These are phyloP conservation scores for Lasioglossum malachurum DNA, from an alignment of 2,888 invertebrate genomes.

Conservation along the genomic window DNA sequence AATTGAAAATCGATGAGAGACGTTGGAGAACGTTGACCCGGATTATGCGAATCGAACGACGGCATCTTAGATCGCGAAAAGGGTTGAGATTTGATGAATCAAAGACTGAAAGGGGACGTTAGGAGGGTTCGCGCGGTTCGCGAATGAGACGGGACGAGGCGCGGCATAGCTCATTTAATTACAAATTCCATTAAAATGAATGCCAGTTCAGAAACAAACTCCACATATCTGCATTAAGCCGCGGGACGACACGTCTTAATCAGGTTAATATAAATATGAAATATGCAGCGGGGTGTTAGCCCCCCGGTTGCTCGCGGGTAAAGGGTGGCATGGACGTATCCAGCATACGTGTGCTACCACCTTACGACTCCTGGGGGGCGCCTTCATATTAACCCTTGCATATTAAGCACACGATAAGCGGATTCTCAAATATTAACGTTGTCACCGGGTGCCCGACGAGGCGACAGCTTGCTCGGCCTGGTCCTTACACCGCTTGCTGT, in stretches of 20 bases:
- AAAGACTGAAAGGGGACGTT: conserved; percentile 37
- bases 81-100: background rate
- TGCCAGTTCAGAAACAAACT: conserved; percentile 85
- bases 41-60: background rate
- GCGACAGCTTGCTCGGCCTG: conserved; percentile 61
- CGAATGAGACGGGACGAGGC: conserved; percentile 70
- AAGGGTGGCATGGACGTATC: conserved; percentile 80
- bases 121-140: conserved; percentile 8
- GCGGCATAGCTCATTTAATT: conserved; percentile 83
- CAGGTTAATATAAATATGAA: conserved; percentile 85
- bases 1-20: background rate
- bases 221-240: conserved; percentile 85
- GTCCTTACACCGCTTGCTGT: conserved; percentile 69
- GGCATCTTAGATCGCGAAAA: too few relatives aligned
- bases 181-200: conserved; percentile 85
- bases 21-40: conserved; percentile 1
- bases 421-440: conserved; percentile 83
- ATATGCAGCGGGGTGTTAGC: conserved; percentile 83
- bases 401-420: conserved; percentile 83
- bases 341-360: conserved; percentile 81
- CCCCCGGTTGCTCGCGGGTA: conserved; percentile 75
- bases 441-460: conserved; percentile 70
- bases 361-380: conserved; percentile 84
- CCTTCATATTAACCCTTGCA: conserved; percentile 84
- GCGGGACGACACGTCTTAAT: conserved; percentile 84